phyloP scores from a whole-genome alignment of 2,888 invertebrate genomes.

The Gerris lacustris region DNA sequence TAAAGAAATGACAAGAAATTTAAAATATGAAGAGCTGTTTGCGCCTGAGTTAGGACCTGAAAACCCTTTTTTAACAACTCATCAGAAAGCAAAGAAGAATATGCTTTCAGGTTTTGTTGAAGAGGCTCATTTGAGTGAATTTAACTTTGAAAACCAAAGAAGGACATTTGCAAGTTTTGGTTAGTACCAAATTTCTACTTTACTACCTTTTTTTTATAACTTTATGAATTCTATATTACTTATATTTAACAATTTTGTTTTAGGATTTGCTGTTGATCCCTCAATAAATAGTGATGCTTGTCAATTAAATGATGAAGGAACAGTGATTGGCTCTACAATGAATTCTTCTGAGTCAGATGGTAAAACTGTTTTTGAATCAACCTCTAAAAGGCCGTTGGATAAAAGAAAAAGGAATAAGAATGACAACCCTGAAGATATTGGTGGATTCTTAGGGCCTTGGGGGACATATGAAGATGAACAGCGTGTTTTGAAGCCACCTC shows the following conservation, averaged over 20 bases:
- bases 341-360: conserved; percentile 60
- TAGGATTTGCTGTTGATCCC: conserved; percentile 84
- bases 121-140: conserved; percentile 86
- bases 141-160: conserved; percentile 93
- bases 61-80: conserved; percentile 85
- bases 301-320: conserved; percentile 38
- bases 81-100: conserved; percentile 76
- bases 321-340: conserved; percentile 48
- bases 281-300: conserved; percentile 50
- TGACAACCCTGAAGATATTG: conserved; percentile 79
- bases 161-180: conserved; percentile 87
- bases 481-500: conserved; percentile 75
- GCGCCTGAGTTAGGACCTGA: conserved; percentile 83
- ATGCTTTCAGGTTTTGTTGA: conserved; percentile 90
- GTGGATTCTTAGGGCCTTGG: conserved; percentile 96
- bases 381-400: conserved; percentile 56
- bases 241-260: conserved; percentile 9
- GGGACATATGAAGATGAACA: conserved; percentile 85
- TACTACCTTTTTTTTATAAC: neutral
- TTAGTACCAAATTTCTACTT: conserved; percentile 30
- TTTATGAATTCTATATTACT: neutral
- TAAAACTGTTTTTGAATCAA: conserved; percentile 82
- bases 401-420: conserved; percentile 77
- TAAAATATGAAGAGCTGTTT: conserved; percentile 87
- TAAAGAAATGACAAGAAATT: conserved; percentile 79